Evolutionary conservation across 2,888 invertebrate genomes (phyloP), one percentile per base, ranked within the genome.

Genomic region (Pyralis farinalis): DNA sequence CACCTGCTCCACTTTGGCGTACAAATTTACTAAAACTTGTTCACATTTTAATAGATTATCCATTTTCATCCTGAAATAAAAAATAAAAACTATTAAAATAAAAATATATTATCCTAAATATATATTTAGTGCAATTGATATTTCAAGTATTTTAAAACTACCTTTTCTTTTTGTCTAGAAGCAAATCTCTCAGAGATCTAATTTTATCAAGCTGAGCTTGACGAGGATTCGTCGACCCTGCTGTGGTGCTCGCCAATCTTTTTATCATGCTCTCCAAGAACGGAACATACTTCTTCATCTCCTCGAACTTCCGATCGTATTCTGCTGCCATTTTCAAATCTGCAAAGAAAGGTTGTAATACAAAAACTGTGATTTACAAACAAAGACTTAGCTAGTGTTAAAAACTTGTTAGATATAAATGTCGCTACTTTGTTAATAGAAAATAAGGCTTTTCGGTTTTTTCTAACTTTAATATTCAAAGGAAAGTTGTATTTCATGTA

Each of bases 251-350:
- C 63, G 92, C 92, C 55, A 94, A 74, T 61, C 91, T 90, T 34
- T 82, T 80, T 60, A 94, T 94, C 89, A 95, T 93, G 52, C 84
- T 91, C 63, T 92, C 92, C 70, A 95, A 72, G 66, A 94, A 94
- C n/a, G 94, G 94, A 57, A 94, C 91, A 76, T 93, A 93, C 56
- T 90, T 90, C 77, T 93, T 92, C 86, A 94, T 91, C 64, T 92
- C 91, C 54, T 90, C 86, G 67, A 93, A 90, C 76, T 93, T 93
- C 47, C 66, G 74, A 46, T 91, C 90, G 81, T 93, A 93, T 36
- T 90, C 88, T 46, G 50, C 51, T 48, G 77, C 79, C 88, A 88
- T 87, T 43, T 72, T 76, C 68, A 12, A 32, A 38, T 42, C 86
- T 86, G 65, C 34, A 55, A 77, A 61, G 36, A 16, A 16, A 29